Evolutionary conservation across 2,113 vertebrate genomes (phyloP).

Genomic region (Meriones unguiculatus): DNA sequence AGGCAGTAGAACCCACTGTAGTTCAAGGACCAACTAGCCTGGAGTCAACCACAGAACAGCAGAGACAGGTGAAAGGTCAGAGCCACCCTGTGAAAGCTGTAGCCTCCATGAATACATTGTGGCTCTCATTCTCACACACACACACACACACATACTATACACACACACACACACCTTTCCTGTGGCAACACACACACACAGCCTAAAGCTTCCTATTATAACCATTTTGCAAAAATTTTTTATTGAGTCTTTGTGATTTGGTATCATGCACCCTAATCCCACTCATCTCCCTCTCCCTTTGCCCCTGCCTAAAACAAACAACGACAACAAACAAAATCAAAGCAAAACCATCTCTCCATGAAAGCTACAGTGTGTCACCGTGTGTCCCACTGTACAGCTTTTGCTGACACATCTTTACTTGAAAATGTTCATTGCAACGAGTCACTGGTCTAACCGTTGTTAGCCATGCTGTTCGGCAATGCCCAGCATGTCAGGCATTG

Average conservation of each 20-base stretch:
- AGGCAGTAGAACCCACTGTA: no score
- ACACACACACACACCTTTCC: background rate
- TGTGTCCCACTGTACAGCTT: background rate
- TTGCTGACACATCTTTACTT: background rate
- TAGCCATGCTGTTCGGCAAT: background rate
- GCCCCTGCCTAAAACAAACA: background rate
- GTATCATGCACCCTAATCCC: background rate
- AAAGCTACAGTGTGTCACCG: background rate
- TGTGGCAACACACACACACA: background rate
- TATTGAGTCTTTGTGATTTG: background rate
- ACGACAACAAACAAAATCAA: background rate
- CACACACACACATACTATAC: background rate
- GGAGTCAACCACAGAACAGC: background rate
- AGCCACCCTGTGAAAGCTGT: background rate
- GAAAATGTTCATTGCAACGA: background rate
- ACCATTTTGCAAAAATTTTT: background rate
- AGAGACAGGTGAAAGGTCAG: background rate
- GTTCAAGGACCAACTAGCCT: background rate
- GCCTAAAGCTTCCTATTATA: background rate
- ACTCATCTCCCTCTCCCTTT: background rate
- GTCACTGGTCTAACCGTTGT: background rate
- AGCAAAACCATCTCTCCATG: background rate
- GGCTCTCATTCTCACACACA: no score
- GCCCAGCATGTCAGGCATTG: background rate
- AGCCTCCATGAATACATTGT: background rate